Conservation (phyloP, 2,797 vertebrate genomes). For the Rhadinocentrus ornatus region DNA sequence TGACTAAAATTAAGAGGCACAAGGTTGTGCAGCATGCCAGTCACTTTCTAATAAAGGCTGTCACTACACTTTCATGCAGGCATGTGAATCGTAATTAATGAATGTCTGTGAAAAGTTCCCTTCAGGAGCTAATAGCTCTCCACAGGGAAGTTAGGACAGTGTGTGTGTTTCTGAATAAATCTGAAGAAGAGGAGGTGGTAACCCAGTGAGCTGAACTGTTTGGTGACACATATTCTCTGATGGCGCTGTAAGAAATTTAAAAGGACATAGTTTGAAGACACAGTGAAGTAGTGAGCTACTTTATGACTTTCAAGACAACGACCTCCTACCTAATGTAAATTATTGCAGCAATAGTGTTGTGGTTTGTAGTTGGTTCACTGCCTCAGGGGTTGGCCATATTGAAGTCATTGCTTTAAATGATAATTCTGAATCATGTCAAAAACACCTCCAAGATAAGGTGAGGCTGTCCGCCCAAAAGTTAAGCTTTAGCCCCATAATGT, state of each 20-base stretch:
- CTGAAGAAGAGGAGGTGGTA: constrained; percentile 1
- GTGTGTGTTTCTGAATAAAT: constrained; percentile 8
- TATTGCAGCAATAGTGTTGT: not conserved
- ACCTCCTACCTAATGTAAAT: not conserved
- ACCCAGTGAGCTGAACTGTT: not conserved
- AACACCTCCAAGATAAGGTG: not conserved
- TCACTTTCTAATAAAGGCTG: constrained; percentile 55
- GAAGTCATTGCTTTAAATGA: not conserved
- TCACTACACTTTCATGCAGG: constrained; percentile 21
- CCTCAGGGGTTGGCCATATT: not conserved
- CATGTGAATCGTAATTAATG: constrained; percentile 49
- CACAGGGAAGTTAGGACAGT: constrained; percentile 15
- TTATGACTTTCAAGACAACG: not conserved
- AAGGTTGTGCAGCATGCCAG: constrained; percentile 37
- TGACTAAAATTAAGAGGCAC: constrained; percentile 47
- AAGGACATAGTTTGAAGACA: not conserved
- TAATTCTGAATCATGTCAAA: not conserved
- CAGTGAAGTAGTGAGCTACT: not conserved
- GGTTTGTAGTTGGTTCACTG: not conserved
- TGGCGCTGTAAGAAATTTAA: not conserved
- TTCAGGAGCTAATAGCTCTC: constrained; percentile 28
- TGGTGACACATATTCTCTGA: constrained; percentile 1
- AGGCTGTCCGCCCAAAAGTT: not conserved
- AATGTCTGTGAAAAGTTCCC: constrained; percentile 37
- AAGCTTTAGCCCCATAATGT: not conserved